A percentile compares a stretch with the other conserved stretches of the same genome.
Conservation (phyloP, 2,113 vertebrate species). For the Chionodraco myersi region DNA sequence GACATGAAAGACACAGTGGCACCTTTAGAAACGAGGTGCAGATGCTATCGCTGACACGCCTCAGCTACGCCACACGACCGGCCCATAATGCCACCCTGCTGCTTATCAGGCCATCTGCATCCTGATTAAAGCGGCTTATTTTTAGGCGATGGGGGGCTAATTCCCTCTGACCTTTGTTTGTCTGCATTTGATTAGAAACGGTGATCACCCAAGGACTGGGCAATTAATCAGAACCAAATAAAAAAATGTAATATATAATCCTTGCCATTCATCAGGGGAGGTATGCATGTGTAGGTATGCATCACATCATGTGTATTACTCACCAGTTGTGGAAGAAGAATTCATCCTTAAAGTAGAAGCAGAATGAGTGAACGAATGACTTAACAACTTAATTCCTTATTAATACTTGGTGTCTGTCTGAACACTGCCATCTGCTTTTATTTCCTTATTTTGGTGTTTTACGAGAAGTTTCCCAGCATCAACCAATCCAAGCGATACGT, state of each 20-base stretch:
- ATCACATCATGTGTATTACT: slow-evolving; percentile 20
- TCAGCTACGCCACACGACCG: slow-evolving; percentile 42
- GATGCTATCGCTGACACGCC: slow-evolving; percentile 67
- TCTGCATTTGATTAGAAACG: slow-evolving; percentile 70
- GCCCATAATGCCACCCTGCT: slow-evolving; percentile 41
- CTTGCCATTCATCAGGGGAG: slow-evolving; percentile 35
- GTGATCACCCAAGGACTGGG: slow-evolving; percentile 43
- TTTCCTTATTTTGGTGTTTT: no score
- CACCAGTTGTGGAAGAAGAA: background rate
- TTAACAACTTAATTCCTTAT: no score
- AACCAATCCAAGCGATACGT: no score
- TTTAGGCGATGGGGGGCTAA: slow-evolving; percentile 58
- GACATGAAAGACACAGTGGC: slow-evolving; percentile 69
- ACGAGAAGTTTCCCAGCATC: no score
- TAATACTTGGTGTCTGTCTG: no score
- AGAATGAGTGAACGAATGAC: background rate
- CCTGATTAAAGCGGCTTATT: slow-evolving; percentile 77
- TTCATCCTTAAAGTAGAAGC: background rate
- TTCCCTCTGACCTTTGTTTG: slow-evolving; percentile 74
- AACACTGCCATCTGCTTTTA: no score
- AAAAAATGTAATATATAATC: slow-evolving; percentile 37
- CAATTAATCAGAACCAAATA: slow-evolving; percentile 59
- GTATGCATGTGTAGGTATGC: slow-evolving; percentile 4
- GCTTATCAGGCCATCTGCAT: slow-evolving; percentile 77
- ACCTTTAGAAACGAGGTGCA: slow-evolving; percentile 65